Evolutionary conservation across 2,113 vertebrate genomes (phyloP), one percentile per base, ranked within the genome.

Genomic region (Scytalopus superciliaris): DNA sequence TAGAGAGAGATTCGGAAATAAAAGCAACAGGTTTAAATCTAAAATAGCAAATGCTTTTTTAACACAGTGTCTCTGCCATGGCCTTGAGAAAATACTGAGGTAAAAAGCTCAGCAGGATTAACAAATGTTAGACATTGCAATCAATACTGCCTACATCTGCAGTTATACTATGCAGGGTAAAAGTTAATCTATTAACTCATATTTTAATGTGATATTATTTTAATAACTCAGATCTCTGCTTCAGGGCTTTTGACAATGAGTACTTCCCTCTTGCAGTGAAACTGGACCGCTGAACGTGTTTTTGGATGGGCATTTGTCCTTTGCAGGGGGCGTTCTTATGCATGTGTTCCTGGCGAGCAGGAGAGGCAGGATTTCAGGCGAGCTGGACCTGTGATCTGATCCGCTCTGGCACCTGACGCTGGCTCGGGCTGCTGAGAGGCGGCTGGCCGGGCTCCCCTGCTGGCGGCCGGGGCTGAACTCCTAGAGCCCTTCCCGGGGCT

Each of bases 11-110:
- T 62, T 49, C 3, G 3, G 93, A 93, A 88, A 78, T 84, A 86
- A 95, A 95, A 90, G 94, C 92, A 95, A 94, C 83, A 93, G 23
- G 69, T 95, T 92, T 78, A 92, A 88, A 89, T 95, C 76, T 96
- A 40, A 87, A 93, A 18, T n/a, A 89, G 52, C 14, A 94, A 92
- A 96, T 94, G 73, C 80, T 89, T 95, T 97, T 96, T 95, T 93
- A 89, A 95, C 81, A 42, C 56, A 88, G 57, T 84, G 66, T 84
- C 68, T 88, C 93, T 93, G 79, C 57, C 6, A 3, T 19, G 53
- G 91, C 74, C 81, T 93, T 75, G 73, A 89, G 69, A 90, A 93
- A 89, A 84, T 64, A 78, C 73, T 7, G 88, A 85, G 60, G 72
- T 63, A 67, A 87, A 88, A 87, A 78, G 56, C 37, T 44, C 69